A percentile compares a stretch with the other conserved stretches of the same genome.
Conservation (phyloP, 1,140 invertebrate species). For the Sitobion miscanthi region DNA sequence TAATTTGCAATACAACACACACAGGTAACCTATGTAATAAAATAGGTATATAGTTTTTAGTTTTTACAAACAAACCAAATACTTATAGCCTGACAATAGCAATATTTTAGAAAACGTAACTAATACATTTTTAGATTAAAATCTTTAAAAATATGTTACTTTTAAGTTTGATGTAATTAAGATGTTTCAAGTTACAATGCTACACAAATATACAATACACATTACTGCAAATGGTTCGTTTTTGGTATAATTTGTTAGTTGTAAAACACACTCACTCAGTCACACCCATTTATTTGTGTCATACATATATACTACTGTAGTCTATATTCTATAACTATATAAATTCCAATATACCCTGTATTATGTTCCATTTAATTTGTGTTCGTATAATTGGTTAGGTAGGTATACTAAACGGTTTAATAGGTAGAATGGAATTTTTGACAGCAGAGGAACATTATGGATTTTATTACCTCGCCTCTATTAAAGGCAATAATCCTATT, state of each 20-base stretch:
- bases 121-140: background rate
- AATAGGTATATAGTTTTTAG: background rate
- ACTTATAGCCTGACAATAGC: background rate
- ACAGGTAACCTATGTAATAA: background rate
- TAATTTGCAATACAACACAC: no score
- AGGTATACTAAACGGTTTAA: background rate
- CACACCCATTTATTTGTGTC: background rate
- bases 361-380: background rate
- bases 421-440: constrained; percentile 6
- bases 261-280: background rate
- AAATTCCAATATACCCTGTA: background rate
- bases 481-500: background rate
- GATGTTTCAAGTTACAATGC: background rate
- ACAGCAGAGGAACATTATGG: background rate
- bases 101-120: background rate
- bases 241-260: background rate
- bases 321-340: background rate
- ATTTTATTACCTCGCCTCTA: background rate
- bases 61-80: background rate
- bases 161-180: background rate
- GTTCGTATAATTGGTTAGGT: constrained; percentile 17
- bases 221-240: background rate
- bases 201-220: background rate
- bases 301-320: background rate
- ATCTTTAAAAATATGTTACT: background rate